These are phyloP conservation scores for Saccostrea echinata DNA, from an alignment of 1,140 invertebrate genomes.

Conservation along the genomic window DNA sequence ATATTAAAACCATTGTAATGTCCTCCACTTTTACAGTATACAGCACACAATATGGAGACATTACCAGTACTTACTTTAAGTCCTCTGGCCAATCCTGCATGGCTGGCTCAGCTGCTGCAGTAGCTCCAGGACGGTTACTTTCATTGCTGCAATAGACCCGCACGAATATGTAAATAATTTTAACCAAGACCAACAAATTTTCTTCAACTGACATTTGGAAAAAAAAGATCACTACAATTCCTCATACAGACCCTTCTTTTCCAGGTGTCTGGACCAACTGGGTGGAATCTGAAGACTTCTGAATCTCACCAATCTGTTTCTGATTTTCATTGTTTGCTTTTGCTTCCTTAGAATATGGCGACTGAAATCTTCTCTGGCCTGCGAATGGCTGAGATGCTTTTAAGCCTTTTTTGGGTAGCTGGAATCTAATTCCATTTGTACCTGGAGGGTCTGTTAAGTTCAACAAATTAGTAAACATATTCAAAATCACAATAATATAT, in stretches of 20 bases:
- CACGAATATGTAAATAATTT: background rate
- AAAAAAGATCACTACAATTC: background rate
- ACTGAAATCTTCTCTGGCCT: conserved; percentile 41
- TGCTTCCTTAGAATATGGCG: conserved; percentile 44
- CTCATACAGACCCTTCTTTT: background rate
- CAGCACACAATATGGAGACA: background rate
- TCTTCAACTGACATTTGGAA: no score
- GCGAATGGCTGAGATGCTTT: conserved; percentile 50
- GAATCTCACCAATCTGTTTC: background rate
- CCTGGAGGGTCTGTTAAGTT: conserved; percentile 62
- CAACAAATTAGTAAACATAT: background rate
- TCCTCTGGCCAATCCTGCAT: conserved; percentile 26
- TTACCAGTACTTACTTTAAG: background rate
- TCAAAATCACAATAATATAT: background rate
- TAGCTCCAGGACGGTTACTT: background rate
- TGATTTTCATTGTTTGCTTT: conserved; percentile 37
- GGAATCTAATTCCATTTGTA: conserved; percentile 72
- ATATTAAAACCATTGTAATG: no score
- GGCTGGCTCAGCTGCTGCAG: background rate
- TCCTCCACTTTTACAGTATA: no score
- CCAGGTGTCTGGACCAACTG: background rate
- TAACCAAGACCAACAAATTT: background rate
- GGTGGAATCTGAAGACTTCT: background rate
- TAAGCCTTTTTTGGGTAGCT: conserved; percentile 73
- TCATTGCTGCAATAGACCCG: background rate